A percentile compares a stretch with the other conserved stretches of the same genome.
Evolutionary conservation across 2,113 vertebrate species (phyloP).

Genomic region (Callionymus lyra): DNA sequence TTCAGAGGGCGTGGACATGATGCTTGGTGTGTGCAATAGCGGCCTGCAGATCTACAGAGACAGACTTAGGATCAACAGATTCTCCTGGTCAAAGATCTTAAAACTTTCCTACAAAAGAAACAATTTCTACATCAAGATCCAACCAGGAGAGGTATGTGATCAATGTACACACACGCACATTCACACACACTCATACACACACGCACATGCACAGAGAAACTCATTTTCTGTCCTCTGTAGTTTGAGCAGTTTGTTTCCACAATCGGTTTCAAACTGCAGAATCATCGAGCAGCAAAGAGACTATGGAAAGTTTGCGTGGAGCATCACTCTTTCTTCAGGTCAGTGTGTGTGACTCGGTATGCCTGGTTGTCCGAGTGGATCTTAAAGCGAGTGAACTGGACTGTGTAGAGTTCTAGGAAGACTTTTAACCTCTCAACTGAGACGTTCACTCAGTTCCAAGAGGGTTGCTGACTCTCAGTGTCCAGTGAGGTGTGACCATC

Average conservation of each 20-base stretch:
- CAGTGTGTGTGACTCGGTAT: too few species aligned
- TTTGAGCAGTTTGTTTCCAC: slow-evolving; percentile 98
- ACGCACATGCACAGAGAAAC: too few species aligned
- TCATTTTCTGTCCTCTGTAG: slow-evolving; percentile 55
- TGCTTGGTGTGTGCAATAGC: slow-evolving; percentile 91
- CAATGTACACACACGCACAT: neutral
- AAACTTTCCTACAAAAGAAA: slow-evolving; percentile 99
- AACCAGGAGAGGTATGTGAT: slow-evolving; percentile 83
- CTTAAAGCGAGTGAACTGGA: neutral
- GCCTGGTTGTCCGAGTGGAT: neutral
- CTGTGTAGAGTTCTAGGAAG: too few species aligned
- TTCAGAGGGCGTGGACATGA: slow-evolving; percentile 93
- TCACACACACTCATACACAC: neutral
- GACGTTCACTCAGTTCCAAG: too few species aligned
- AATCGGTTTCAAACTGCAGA: slow-evolving; percentile 94
- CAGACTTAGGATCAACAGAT: slow-evolving; percentile 91
- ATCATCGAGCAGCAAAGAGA: slow-evolving; percentile 91
- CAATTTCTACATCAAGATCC: slow-evolving; percentile 98
- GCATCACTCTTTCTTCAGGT: slow-evolving; percentile 98
- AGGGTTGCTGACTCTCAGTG: neutral
- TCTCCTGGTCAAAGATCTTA: slow-evolving; percentile 95
- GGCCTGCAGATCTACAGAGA: slow-evolving; percentile 94
- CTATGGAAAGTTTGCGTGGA: slow-evolving; percentile 99
- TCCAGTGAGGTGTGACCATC: too few species aligned
- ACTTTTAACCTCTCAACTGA: too few species aligned